A percentile compares a stretch with the other conserved stretches of the same genome.
phyloP scores from a whole-genome alignment of 1,140 invertebrate genomes.

The Aphelenchoides besseyi region DNA sequence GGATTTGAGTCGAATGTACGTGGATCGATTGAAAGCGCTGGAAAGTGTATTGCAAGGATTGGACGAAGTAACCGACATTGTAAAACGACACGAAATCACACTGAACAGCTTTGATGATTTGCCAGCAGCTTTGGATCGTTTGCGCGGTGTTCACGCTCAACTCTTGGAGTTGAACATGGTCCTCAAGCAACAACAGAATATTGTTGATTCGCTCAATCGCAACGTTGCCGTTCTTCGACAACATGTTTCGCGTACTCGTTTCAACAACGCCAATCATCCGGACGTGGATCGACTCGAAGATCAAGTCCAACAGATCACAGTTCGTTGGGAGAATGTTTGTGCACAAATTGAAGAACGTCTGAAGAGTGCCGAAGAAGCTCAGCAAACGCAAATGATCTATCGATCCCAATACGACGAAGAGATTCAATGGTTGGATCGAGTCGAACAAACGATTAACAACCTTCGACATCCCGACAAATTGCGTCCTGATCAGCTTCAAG shows the following conservation, averaged over 20 bases:
- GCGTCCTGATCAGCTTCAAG: constrained; percentile 58
- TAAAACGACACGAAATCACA: constrained; percentile 86
- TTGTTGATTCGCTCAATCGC: constrained; percentile 73
- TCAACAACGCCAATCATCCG: constrained; percentile 68
- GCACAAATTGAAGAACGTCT: constrained; percentile 79
- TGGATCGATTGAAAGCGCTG: constrained; percentile 82
- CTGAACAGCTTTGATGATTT: constrained; percentile 78
- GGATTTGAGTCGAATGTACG: constrained; percentile 78
- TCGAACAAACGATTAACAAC: constrained; percentile 69
- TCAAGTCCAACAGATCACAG: constrained; percentile 80
- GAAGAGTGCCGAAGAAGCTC: constrained; percentile 52
- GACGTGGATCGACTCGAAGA: constrained; percentile 90
- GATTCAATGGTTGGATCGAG: constrained; percentile 67
- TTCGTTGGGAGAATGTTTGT: constrained; percentile 84
- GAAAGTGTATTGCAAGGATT: constrained; percentile 82
- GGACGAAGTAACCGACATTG: constrained; percentile 80
- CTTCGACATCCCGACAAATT: constrained; percentile 61
- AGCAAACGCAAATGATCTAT: constrained; percentile 62
- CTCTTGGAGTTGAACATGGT: constrained; percentile 64
- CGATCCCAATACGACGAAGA: constrained; percentile 61
- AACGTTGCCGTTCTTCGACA: constrained; percentile 80
- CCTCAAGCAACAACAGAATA: constrained; percentile 77
- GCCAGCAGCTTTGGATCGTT: constrained; percentile 75
- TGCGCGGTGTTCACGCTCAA: constrained; percentile 69
- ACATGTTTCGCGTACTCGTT: constrained; percentile 79